Base-by-base conservation (phyloP, 1,140 invertebrate species). In the Brachionus sp. region DNA sequence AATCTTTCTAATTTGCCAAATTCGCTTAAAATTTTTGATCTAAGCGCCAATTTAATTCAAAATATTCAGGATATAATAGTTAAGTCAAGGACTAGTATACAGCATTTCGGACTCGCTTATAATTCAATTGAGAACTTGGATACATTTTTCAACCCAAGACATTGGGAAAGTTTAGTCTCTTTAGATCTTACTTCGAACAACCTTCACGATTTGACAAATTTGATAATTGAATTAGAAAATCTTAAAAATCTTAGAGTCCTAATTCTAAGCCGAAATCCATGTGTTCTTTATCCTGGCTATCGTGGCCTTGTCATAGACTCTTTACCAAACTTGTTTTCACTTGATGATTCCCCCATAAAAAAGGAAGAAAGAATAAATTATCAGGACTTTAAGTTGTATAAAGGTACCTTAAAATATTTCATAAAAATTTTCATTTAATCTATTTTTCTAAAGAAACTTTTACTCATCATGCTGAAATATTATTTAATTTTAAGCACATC, bases 341-440 rank as follows among this genome's bases (percentile, higher is more conserved):
- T 80, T 23, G 77, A 80, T 53, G 77, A 80, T 66, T 35, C 33
- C 13, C 77, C 77, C 10, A 80, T 80, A 23, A 80, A 19, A 13
- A 80, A 44, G 62, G 77, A 80, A 25, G 77, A 80, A 80, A 80
- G 33, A 62, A 80, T 80, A 1, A 57, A 80, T 25, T 80, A 25
- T 75, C 70, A 75, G 29, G 70, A 75, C 57, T 66, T 62, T 23
- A 39, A 66, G 7, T 23, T 80, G 6, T 80, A 62, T 66, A 29
- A 13, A 80, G 19, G 50, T 80, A 80, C 16, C 1, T 39, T 39
- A 42, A 37, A 33, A 35, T n/a, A 13, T 9, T n/a, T 68, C 33
- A 25, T 0, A 62, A 66, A 66, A 35, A 6, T n/a, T 33, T 68
- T 35, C 0, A 37, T 3, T 77, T 33, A 44, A 25, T 44, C 1